Evolutionary conservation across 2,797 vertebrate genomes (phyloP).

Genomic region (Nannoperca obscura): DNA sequence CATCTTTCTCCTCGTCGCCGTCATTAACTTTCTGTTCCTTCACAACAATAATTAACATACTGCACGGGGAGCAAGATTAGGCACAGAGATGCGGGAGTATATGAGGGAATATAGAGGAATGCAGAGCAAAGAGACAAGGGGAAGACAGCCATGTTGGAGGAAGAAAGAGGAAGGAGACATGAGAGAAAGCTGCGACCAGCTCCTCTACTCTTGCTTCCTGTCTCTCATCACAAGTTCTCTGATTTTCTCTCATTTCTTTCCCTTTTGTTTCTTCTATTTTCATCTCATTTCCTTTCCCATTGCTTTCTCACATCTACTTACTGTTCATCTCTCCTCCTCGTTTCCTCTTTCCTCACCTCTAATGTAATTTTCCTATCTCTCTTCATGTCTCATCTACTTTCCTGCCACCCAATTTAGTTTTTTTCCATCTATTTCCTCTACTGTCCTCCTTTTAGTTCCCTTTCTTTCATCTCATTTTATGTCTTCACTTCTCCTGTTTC

Average conservation of each 20-base stretch:
- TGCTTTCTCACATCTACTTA: slow-evolving; percentile 30
- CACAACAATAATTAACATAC: slow-evolving; percentile 77
- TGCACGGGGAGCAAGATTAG: slow-evolving; percentile 69
- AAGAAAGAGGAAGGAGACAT: slow-evolving; percentile 60
- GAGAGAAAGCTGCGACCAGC: slow-evolving; percentile 54
- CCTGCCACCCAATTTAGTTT: neutral
- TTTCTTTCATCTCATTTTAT: neutral
- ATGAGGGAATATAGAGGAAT: slow-evolving; percentile 57
- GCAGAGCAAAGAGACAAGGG: slow-evolving; percentile 50
- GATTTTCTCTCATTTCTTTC: slow-evolving; percentile 30
- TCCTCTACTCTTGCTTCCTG: slow-evolving; percentile 37
- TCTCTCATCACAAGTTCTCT: slow-evolving; percentile 38
- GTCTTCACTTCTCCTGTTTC: neutral
- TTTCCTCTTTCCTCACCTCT: too few species aligned
- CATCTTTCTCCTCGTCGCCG: slow-evolving; percentile 43
- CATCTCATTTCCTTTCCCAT: slow-evolving; percentile 37
- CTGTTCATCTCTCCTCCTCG: slow-evolving; percentile 6
- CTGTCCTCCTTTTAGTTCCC: neutral
- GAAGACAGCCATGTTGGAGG: slow-evolving; percentile 55
- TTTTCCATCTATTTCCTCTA: neutral
- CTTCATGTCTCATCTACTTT: neutral
- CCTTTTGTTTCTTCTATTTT: slow-evolving; percentile 37
- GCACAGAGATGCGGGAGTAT: slow-evolving; percentile 54
- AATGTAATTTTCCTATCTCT: too few species aligned
- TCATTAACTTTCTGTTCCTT: slow-evolving; percentile 70